Evolutionary conservation across 2,797 vertebrate species (phyloP).

Genomic region (Oryzias dopingdopingensis): DNA sequence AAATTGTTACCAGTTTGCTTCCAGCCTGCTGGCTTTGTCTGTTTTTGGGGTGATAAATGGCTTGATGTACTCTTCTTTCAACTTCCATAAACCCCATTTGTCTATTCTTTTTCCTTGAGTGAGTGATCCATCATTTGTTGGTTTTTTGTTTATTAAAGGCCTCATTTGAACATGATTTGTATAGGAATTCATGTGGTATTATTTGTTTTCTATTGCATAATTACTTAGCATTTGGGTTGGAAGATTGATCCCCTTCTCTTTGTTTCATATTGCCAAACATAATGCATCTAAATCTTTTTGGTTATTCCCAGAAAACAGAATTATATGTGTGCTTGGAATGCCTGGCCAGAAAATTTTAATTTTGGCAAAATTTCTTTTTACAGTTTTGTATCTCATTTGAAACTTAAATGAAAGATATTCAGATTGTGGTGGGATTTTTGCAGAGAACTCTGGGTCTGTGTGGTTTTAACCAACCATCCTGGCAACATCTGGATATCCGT

Average conservation of each 20-base stretch:
- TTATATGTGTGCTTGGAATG: no score
- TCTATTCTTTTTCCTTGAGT: constrained; percentile 33
- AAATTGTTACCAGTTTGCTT: constrained; percentile 73
- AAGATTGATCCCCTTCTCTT: no score
- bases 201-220: background rate
- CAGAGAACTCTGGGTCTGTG: constrained; percentile 29
- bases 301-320: no score
- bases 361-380: background rate
- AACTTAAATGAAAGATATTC: constrained; percentile 62
- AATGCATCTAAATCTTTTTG: no score
- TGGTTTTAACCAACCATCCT: constrained; percentile 48
- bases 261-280: no score
- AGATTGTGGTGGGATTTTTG: constrained; percentile 71
- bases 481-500: constrained; percentile 76
- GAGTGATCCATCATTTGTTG: constrained; percentile 46
- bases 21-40: constrained; percentile 50
- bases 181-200: background rate
- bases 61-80: constrained; percentile 35
- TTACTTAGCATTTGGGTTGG: no score
- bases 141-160: background rate
- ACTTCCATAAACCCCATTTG: constrained; percentile 48
- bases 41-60: constrained; percentile 63
- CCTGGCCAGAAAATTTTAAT: no score
- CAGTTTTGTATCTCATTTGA: constrained; percentile 47
- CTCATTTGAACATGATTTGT: no score